These are phyloP conservation scores for Ceratitis capitata DNA, from an alignment of 1,140 invertebrate species.

Conservation along the genomic window DNA sequence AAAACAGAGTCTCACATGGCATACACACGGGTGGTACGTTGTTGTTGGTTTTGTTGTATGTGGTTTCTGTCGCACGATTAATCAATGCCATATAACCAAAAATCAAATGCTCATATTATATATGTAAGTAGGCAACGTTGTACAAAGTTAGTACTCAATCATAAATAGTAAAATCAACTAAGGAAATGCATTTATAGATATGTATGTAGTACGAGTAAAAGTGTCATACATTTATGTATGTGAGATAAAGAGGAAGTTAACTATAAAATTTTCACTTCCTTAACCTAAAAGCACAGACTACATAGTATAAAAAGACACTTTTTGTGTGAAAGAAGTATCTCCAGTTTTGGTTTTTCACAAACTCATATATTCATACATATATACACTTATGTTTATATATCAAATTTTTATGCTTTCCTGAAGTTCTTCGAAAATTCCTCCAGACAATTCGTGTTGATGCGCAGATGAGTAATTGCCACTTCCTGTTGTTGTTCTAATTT, in stretches of 20 bases:
- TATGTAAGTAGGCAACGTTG: background rate
- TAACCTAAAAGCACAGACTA: background rate
- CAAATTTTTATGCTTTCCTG: background rate
- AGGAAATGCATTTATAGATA: conserved; percentile 6
- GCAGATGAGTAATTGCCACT: conserved; percentile 44
- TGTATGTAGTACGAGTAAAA: background rate
- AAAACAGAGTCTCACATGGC: background rate
- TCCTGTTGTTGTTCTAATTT: conserved; percentile 38
- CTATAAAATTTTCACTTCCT: conserved; percentile 13
- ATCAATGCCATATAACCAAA: conserved; percentile 4
- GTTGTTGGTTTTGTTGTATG: conserved; percentile 28
- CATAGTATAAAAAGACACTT: background rate
- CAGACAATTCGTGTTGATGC: conserved; percentile 37
- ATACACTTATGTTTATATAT: background rate
- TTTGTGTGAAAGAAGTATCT: background rate
- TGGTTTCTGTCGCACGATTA: background rate
- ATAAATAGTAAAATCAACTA: background rate
- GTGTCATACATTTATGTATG: background rate
- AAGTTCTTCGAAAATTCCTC: conserved; percentile 3
- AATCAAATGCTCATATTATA: background rate
- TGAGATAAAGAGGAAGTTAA: conserved; percentile 3
- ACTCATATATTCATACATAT: background rate
- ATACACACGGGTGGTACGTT: background rate
- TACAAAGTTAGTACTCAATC: too few relatives aligned
- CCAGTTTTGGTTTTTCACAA: background rate